These are phyloP conservation scores for Sialis lutaria DNA, from an alignment of 2,888 invertebrate genomes.

Conservation along the genomic window DNA sequence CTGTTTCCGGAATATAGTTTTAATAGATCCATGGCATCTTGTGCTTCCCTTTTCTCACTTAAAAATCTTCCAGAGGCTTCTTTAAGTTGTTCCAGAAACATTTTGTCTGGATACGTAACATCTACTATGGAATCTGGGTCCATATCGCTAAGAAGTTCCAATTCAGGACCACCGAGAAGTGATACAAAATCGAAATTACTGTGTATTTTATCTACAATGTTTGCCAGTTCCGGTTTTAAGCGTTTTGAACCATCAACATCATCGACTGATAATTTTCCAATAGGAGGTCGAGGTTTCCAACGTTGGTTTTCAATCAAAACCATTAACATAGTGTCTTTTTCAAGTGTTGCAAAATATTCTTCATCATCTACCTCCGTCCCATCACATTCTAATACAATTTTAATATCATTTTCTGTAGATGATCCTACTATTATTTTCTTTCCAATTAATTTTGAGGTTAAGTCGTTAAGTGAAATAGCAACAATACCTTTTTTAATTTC, in stretches of 20 bases:
- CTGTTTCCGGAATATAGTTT: conserved; percentile 48
- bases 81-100: conserved; percentile 63
- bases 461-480: conserved; percentile 59
- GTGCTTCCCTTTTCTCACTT: conserved; percentile 69
- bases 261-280: conserved; percentile 41
- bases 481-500: conserved; percentile 71
- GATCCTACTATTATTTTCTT: conserved; percentile 47
- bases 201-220: conserved; percentile 57
- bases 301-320: conserved; percentile 58
- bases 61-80: conserved; percentile 69
- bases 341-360: conserved; percentile 82
- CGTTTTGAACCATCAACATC: conserved; percentile 35
- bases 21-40: conserved; percentile 71
- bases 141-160: conserved; percentile 76
- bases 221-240: conserved; percentile 43
- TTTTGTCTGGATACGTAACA: conserved; percentile 51
- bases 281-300: conserved; percentile 49
- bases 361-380: conserved; percentile 93
- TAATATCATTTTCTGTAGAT: conserved; percentile 28
- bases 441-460: conserved; percentile 56
- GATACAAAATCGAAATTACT: conserved; percentile 74
- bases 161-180: conserved; percentile 63
- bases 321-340: conserved; percentile 74
- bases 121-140: conserved; percentile 76
- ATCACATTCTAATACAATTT: conserved; percentile 77